Base-by-base conservation (phyloP, 2,797 vertebrate genomes). In the Etheostoma perlongum region DNA sequence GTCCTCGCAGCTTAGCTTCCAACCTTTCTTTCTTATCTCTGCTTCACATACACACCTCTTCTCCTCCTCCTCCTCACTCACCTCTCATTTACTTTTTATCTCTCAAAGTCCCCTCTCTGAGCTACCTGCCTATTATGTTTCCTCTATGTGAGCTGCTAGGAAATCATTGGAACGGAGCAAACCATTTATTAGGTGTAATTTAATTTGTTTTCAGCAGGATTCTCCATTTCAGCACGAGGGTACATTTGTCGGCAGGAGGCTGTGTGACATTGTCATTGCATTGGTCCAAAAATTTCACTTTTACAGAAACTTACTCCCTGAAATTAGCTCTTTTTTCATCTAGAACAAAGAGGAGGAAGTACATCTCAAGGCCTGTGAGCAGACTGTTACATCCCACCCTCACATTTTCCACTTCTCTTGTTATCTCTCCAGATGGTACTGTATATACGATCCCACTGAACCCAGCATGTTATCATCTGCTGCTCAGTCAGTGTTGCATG, bases 121-220 rank as follows among this genome's bases (percentile, higher is more conserved):
- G 78, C 81, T 81, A 85, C 85, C 86, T 86, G 80, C 63, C 76
- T 46, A 64, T 87, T 86, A 83, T 71, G 58, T 64, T 64, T 80
- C 77, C 66, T 70, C 74, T 64, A 42, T 83, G 70, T 68, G 82
- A 86, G 75, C 81, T 25, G 58, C 74, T 73, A 83, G 72, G 80
- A 82, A 90, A 84, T 89, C 89, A 87, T 67, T 89, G 84, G 79
- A 91, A 88, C 40, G 66, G 79, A 84, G 81, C 76, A 61, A 84
- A 84, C 83, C 88, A 82, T 89, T 87, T 88, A 88, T 90, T 88
- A 6, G 70, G 80, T 68, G 80, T 87, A 82, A 88, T 90, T 84
- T 82, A 76, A 91, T 92, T 90, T 87, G 74, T 79, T 73, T 88
- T 84, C 69, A 55, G 81, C 63, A 14, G 80, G 85, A 86, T 74